These are phyloP conservation scores for Allophyes oxyacanthae DNA, from an alignment of 2,888 invertebrate species.

Conservation along the genomic window DNA sequence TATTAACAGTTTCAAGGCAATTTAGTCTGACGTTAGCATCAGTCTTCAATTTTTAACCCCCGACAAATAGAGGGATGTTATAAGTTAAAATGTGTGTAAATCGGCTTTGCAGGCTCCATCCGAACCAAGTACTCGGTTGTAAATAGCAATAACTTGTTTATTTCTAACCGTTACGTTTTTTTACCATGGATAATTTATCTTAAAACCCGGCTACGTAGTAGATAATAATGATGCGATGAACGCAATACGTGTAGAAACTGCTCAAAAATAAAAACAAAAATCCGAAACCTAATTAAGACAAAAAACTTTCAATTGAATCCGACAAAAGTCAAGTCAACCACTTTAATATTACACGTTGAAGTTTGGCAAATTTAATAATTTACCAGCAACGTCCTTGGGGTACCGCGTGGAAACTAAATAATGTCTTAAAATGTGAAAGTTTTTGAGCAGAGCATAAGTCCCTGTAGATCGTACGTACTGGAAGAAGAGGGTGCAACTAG, in stretches of 20 bases:
- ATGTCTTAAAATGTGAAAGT: constrained; percentile 83
- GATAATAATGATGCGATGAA: too few relatives aligned
- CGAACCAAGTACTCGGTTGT: too few relatives aligned
- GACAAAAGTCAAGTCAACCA: constrained; percentile 43
- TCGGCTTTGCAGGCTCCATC: too few relatives aligned
- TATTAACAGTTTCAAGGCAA: too few relatives aligned
- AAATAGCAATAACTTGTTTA: too few relatives aligned
- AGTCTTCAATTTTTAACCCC: too few relatives aligned
- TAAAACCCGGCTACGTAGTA: too few relatives aligned
- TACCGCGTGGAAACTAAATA: constrained; percentile 69
- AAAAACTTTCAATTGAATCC: constrained; percentile 49
- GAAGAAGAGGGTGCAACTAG: constrained; percentile 54
- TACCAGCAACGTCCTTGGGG: constrained; percentile 64
- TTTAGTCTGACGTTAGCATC: too few relatives aligned
- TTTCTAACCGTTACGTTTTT: too few relatives aligned
- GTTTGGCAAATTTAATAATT: constrained; percentile 78
- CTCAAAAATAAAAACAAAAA: constrained; percentile 14
- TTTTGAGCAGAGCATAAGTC: constrained; percentile 67
- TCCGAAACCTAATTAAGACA: constrained; percentile 16
- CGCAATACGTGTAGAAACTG: neutral
- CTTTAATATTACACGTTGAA: constrained; percentile 49
- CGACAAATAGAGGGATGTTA: too few relatives aligned
- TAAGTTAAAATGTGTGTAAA: too few relatives aligned
- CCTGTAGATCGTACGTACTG: constrained; percentile 57
- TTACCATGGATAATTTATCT: too few relatives aligned